Evolutionary conservation across 2,113 vertebrate genomes (phyloP).

Genomic region (Myotis lucifugus): DNA sequence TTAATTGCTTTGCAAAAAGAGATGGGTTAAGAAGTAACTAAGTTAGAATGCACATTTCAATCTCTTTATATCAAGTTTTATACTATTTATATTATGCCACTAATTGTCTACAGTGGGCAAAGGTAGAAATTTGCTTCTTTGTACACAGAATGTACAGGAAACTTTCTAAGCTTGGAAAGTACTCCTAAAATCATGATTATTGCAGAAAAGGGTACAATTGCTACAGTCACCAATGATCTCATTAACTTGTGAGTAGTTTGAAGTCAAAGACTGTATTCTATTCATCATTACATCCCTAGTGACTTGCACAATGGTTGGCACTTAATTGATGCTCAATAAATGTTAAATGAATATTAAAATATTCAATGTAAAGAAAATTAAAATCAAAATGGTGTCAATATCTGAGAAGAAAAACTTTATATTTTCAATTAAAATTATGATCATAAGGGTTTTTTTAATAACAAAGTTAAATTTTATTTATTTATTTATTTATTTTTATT

Average conservation of each 20-base stretch:
- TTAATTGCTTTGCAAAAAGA: conserved; percentile 8
- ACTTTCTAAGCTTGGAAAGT: background rate
- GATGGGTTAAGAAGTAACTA: background rate
- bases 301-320: background rate
- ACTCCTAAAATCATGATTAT: background rate
- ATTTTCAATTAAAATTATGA: conserved; percentile 83
- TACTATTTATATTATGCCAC: background rate
- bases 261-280: conserved; percentile 8
- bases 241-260: background rate
- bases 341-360: background rate
- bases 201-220: background rate
- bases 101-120: background rate
- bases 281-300: background rate
- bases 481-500: no score
- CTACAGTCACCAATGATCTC: background rate
- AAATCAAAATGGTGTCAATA: conserved; percentile 77
- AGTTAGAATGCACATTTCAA: background rate
- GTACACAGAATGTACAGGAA: background rate
- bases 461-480: no score
- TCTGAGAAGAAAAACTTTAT: conserved; percentile 77
- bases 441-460: conserved; percentile 52
- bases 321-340: conserved; percentile 1
- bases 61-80: background rate
- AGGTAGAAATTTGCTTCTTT: background rate
- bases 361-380: conserved; percentile 77